Base-by-base conservation (phyloP, 23 tunicate genomes). In the Pegea sp. region DNA sequence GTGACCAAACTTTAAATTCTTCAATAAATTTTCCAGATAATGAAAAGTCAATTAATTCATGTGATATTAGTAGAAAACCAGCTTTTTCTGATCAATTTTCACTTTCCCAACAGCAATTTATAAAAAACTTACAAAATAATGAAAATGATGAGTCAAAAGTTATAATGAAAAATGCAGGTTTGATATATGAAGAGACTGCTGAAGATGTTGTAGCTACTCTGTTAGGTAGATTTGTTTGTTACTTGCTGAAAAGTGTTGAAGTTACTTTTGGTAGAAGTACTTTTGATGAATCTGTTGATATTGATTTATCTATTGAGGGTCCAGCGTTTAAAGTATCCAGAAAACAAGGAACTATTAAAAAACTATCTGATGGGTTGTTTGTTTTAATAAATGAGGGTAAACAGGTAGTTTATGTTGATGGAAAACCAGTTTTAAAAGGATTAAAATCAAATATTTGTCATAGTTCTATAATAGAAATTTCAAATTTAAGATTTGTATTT, bases 291-390 rank as follows among this genome's bases (percentile, higher is more conserved):
- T 68, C 58, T 7, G 95, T 84, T 34, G 95, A 84, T 53, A 77
- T 84, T 56, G 75, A 73, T 57, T 58, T 84, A 46, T 63, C 95
- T 11, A 28, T 84, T 23, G 81, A 73, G 58, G 84, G 95, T 4
- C 84, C 95, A 2, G 81, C 84, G 18, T 56, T 34, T 44, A 84
- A 74, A 66, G 68, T 84, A 0, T 84, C 95, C 8, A 55, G 95
- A 3, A 80, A 73, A 49, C 95, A 84, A 49, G 95, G 95, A 7
- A 51, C 60, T 4, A 84, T 84, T 28, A 74, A 68, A 57, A n/a
- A n/a, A n/a, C n/a, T n/a, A n/a, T n/a, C n/a, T n/a, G n/a, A 84
- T 49, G 95, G 95, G 2, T 76, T 68, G 1, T 84, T 84, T 53
- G 62, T 68, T 5, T 58, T 84, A 24, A 62, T 56, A 42, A 84